Percentiles rank a stretch among this genome's conserved stretches.
phyloP scores from a whole-genome alignment of 2,113 vertebrate species.

The Rhineura floridana region DNA sequence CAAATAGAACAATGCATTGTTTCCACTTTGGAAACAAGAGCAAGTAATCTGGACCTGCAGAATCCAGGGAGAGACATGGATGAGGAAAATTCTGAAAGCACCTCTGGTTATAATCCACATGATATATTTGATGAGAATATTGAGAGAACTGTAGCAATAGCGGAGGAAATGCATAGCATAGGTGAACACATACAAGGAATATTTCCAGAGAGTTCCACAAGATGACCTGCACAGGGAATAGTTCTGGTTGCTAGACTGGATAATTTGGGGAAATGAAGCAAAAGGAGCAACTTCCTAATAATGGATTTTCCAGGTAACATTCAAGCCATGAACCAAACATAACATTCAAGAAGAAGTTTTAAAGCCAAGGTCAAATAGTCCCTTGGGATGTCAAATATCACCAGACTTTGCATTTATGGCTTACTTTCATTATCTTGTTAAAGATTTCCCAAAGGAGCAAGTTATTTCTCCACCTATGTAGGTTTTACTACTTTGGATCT shows the following conservation, averaged over 20 bases:
- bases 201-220: background rate
- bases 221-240: background rate
- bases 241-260: slow-evolving; percentile 12
- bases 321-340: background rate
- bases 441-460: background rate
- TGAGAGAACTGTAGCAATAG: background rate
- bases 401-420: background rate
- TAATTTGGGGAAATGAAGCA: slow-evolving; percentile 15
- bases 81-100: background rate
- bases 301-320: background rate
- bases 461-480: background rate
- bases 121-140: background rate
- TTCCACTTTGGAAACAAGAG: background rate
- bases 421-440: background rate
- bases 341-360: background rate
- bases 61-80: background rate
- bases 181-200: background rate
- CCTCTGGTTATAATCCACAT: background rate
- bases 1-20: background rate
- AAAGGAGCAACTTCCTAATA: background rate
- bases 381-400: background rate
- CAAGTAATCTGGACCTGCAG: background rate
- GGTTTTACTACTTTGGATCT: background rate
- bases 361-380: slow-evolving; percentile 14
- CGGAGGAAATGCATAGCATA: background rate